Evolutionary conservation across 2,888 invertebrate genomes (phyloP).

Genomic region (Mantis religiosa): DNA sequence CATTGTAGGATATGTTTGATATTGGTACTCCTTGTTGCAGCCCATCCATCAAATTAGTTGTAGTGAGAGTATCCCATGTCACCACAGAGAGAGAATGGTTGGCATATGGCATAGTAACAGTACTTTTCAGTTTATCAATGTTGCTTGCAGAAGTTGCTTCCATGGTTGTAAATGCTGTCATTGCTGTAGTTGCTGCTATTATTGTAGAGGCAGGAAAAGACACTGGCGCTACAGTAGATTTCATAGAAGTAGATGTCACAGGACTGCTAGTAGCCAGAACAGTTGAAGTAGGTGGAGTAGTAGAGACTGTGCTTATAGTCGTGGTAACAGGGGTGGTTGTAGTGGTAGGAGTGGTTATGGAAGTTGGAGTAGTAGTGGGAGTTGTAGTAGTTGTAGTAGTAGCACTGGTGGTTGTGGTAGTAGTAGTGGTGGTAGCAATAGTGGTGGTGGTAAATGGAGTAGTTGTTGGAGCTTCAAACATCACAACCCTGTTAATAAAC

Average conservation of each 20-base stretch:
- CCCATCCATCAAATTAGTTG: background rate
- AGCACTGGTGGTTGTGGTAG: background rate
- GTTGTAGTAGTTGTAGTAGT: background rate
- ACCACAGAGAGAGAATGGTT: background rate
- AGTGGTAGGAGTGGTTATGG: background rate
- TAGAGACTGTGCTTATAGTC: background rate
- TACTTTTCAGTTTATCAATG: background rate
- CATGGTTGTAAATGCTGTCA: background rate
- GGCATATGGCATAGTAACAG: background rate
- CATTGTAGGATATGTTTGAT: constrained; percentile 19
- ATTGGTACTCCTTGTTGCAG: background rate
- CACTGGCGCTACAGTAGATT: background rate
- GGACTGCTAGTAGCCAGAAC: background rate
- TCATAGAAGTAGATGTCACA: background rate
- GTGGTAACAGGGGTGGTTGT: background rate
- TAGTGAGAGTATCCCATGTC: background rate
- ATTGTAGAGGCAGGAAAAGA: background rate
- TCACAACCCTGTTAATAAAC: background rate
- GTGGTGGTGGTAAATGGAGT: background rate
- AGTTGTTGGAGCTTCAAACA: background rate
- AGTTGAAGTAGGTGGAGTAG: background rate
- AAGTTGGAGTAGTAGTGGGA: background rate
- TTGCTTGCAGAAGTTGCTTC: background rate
- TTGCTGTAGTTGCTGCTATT: constrained; percentile 5
- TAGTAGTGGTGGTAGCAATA: background rate